Evolutionary conservation across 2,797 vertebrate species (phyloP), one percentile per base, ranked within the genome.

Genomic region (Morelia viridis): DNA sequence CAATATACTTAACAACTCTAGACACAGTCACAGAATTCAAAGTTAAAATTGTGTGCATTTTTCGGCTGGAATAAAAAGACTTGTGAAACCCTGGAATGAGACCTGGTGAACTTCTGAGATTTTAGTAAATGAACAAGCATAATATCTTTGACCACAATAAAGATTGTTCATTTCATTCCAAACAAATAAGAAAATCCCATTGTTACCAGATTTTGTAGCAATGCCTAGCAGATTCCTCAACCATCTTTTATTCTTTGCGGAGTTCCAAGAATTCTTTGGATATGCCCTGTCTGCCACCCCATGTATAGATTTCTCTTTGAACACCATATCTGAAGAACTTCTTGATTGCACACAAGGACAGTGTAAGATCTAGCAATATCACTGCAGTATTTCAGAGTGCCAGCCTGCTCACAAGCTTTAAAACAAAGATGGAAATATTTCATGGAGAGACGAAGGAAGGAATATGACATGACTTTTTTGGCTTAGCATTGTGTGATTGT

Each of bases 401-500:
- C n/a, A 65, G 13, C 31, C 26, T 89, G 13, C 26, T 92, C 88
- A 89, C 50, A 83, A 87, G 68, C 62, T 60, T 89, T 88, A 8
- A 83, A 92, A 57, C 58, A 90, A 53, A 19, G 12, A 53, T 17
- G 31, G 12, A 22, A 87, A 92, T 91, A 91, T 90, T 87, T 64
- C 31, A 64, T 80, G 71, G 28, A 86, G 17, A 87, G 56, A 50
- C 68, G 35, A 35, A 80, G n/a, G n/a, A 87, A 87, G n/a, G 22
- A 71, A 56, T 83, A 87, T 41, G 13, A 61, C 61, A 84, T 41
- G 13, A 56, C 41, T 87, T 41, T 41, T 19, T 58, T 87, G 83
- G 53, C 58, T 92, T 41, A 90, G 85, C n/a, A 46, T 88, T 62
- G 64, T 24, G 28, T 90, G 92, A 90, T 90, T 90, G 58, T 57